Base-by-base conservation (phyloP, 1,140 invertebrate genomes). In the Penaeus vannamei region DNA sequence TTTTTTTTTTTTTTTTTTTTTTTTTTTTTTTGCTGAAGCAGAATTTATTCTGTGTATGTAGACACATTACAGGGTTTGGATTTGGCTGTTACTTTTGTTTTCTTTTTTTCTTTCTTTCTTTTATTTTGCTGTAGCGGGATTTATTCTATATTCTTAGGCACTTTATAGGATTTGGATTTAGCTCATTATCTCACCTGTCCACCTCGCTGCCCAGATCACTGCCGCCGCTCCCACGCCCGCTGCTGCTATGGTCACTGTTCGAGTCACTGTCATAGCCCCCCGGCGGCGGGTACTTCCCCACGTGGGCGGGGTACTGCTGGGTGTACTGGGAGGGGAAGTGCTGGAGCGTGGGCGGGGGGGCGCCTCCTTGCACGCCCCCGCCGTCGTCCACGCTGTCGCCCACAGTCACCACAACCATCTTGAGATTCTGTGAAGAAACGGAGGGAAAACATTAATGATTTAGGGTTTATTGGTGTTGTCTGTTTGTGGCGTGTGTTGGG, bases 161-260 rank as follows among this genome's bases (percentile, higher is more conserved):
- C 36, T 4, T 42, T 42, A 42, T 7, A 7, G 36, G 36, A 7
- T 42, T 42, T 7, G 36, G 4, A 42, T 42, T 36, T 36, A 36
- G 36, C 36, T 42, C 36, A 42, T 4, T 32, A 14, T 8, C 29
- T 64, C n/a, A 89, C 87, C 87, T 84, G 82, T 89, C 87, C 10
- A 89, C 64, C 46, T 89, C 87, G 29, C 87, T 89, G 83, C 87
- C 82, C 32, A 89, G 69, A 76, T 89, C 87, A n/a, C 87, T 89
- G 19, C 87, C 87, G 0, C 87, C 87, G 29, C 87, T 89, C 20
- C 87, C 87, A 10, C 87, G 66, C 14, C 87, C 87, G 59, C 87
- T 89, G 60, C 87, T 89, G 83, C 87, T 89, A 76, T 89, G 87
- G 82, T 89, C 87, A 53, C 87, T 89, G 87, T 79, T 84, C 29